phyloP scores from a whole-genome alignment of 2,797 vertebrate species.

The Poecile montanus region DNA sequence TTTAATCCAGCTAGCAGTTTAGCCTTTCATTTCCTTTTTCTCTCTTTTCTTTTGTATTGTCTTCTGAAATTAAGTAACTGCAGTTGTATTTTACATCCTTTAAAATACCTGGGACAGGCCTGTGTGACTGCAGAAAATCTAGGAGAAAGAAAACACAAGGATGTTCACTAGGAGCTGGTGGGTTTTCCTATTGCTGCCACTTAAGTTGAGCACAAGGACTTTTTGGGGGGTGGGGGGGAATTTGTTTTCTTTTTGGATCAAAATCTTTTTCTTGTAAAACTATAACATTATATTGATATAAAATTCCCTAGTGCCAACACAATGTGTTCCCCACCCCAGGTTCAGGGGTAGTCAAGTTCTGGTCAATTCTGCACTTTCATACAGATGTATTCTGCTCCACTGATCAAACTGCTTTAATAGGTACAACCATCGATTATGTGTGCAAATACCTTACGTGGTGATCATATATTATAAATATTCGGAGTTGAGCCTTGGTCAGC shows the following conservation, averaged over 20 bases:
- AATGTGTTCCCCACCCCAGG: background rate
- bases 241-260: background rate
- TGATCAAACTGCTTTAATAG: background rate
- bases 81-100: background rate
- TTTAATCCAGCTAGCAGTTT: background rate
- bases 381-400: background rate
- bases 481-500: background rate
- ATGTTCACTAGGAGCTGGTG: background rate
- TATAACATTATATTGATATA: background rate
- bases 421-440: background rate
- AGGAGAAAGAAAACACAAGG: background rate
- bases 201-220: background rate
- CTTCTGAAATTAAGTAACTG: background rate
- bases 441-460: background rate
- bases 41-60: background rate
- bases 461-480: background rate
- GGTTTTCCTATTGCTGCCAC: background rate
- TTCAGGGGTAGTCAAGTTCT: background rate
- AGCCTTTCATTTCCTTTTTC: background rate
- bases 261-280: background rate
- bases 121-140: background rate
- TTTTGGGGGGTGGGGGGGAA: fast-evolving
- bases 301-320: background rate
- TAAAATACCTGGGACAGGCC: background rate
- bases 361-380: background rate